Base-by-base conservation (phyloP, 1,140 invertebrate species). In the Trachymyrmex cornetzi region DNA sequence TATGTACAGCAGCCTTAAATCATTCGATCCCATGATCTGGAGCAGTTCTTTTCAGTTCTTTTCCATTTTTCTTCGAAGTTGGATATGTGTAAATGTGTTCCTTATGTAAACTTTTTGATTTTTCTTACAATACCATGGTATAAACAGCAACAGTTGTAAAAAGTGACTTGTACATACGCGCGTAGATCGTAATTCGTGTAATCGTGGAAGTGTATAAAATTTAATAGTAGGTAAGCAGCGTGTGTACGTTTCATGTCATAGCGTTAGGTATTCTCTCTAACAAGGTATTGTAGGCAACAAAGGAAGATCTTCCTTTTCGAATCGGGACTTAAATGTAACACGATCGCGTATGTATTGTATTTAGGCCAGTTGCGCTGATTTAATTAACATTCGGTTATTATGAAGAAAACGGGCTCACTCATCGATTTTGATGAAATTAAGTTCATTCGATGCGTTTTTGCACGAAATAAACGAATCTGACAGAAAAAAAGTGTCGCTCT, bases 151-250 rank as follows among this genome's bases (percentile, higher is more conserved):
- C n/a, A 44, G 2, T 30, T 3, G 4, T 38, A 61, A 64, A 19
- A 64, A 66, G 48, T 66, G 50, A 34, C 50, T 12, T 53, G 16
- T 27, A 67, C 4, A 80, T 1, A n/a, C 14, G 3, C 27, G 3
- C 7, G 7, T 34, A 44, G 14, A 64, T 48, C 3, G 11, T 34
- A 53, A 53, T 34, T 74, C 11, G 38, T 14, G 3, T 72, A 66
- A 6, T 3, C 9, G 24, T 77, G 57, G 44, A 53, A 79, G 12
- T 14, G 44, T 34, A 64, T 79, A 34, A 66, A 30, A n/a, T 53
- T 66, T 66, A 19, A 66, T 79, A 77, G n/a, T 80, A 14, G 44
- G 44, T 80, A 80, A 80, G 48, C 27, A 80, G 61, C 12, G 44
- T 53, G 22, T 5, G 48, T 50, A 50, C 27, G n/a, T 67, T 34